These are phyloP conservation scores for Glareola pratincola DNA, from an alignment of 2,113 vertebrate species.

Conservation along the genomic window DNA sequence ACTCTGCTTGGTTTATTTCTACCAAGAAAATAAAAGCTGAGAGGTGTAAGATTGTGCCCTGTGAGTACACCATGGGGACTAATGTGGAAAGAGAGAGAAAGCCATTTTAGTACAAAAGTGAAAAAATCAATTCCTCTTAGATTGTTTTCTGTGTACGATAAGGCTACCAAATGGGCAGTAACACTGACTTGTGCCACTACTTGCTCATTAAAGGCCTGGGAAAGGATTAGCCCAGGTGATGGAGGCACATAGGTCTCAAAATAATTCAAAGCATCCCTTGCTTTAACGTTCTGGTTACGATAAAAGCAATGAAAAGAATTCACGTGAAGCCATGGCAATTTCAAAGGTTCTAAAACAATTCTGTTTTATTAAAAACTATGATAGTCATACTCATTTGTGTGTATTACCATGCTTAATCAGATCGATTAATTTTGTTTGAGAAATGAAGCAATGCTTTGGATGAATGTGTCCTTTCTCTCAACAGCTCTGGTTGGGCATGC, in stretches of 20 bases:
- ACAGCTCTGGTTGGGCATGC: conserved; percentile 97
- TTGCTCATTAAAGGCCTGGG: neutral
- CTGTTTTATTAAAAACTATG: neutral
- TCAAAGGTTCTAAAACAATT: neutral
- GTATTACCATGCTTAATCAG: neutral
- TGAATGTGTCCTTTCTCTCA: neutral
- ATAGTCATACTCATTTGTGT: neutral
- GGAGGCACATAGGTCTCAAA: neutral
- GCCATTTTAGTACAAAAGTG: neutral
- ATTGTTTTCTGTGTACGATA: neutral
- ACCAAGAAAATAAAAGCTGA: neutral
- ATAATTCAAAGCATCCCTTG: neutral
- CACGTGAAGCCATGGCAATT: neutral
- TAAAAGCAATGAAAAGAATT: neutral
- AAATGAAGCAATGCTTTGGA: neutral
- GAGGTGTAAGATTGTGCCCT: neutral
- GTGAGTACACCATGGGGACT: neutral
- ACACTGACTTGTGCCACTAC: neutral
- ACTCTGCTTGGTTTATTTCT: neutral
- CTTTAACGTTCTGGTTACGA: neutral
- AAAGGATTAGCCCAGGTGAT: neutral
- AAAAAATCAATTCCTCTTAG: neutral
- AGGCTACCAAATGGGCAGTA: neutral
- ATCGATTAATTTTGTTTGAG: neutral
- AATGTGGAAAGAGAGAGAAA: neutral